Conservation (phyloP, 2,888 invertebrate genomes). For the Nycteola revayana region DNA sequence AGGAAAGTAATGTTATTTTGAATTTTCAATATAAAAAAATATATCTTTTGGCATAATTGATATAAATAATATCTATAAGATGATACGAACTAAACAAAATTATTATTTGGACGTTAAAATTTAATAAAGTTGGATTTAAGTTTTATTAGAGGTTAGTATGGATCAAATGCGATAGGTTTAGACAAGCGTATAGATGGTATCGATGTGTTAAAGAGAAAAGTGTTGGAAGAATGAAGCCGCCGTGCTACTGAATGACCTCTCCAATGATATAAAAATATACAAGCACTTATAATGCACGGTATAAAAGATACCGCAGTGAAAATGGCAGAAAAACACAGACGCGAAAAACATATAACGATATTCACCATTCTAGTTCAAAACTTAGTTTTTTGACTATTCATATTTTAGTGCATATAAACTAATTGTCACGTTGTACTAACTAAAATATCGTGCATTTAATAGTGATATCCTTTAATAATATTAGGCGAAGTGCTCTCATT, state of each 20-base stretch:
- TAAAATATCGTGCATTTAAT: constrained; percentile 22
- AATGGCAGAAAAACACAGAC: too few species aligned
- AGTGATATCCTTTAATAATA: constrained; percentile 14
- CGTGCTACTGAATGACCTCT: constrained; percentile 3
- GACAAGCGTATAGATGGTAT: constrained; percentile 28
- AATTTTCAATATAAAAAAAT: too few species aligned
- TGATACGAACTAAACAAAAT: constrained; percentile 6
- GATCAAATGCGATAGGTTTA: constrained; percentile 32
- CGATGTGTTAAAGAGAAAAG: constrained; percentile 10
- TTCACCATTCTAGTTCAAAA: too few species aligned
- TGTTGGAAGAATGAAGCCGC: constrained; percentile 15
- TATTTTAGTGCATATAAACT: too few species aligned
- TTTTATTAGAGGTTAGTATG: constrained; percentile 22
- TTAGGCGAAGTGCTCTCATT: constrained; percentile 34
- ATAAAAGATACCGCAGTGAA: not conserved
- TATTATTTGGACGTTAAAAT: constrained; percentile 5
- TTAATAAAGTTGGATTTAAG: constrained; percentile 17
- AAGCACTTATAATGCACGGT: constrained; percentile 17
- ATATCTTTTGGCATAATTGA: too few species aligned
- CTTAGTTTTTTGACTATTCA: too few species aligned
- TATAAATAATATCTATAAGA: too few species aligned
- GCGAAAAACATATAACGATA: too few species aligned
- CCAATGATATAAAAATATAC: constrained; percentile 2
- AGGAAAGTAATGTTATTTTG: too few species aligned
- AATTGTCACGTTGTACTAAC: too few species aligned